Conservation (phyloP, 53 echinoderm and acorn worm genomes). For the Stichopus horrens region DNA sequence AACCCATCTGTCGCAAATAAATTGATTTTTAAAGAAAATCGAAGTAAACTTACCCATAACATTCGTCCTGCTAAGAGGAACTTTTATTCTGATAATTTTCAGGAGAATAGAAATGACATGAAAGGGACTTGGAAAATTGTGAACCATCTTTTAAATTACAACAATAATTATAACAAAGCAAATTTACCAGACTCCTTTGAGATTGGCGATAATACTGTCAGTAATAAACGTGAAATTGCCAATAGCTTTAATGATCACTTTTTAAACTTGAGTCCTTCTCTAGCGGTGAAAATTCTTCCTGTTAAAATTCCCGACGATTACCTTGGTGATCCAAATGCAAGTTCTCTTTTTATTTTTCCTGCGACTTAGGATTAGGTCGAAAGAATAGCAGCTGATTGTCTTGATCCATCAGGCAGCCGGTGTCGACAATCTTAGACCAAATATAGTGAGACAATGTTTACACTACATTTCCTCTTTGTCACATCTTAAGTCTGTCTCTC, state of each 20-base stretch:
- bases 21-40: too few relatives aligned
- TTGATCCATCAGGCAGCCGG: neutral
- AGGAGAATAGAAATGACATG: neutral
- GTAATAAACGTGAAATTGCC: neutral
- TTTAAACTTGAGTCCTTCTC: neutral
- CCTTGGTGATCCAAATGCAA: neutral
- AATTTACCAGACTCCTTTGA: neutral
- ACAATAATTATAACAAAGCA: neutral
- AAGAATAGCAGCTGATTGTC: neutral
- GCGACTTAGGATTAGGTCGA: neutral
- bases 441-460: neutral
- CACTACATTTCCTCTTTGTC: neutral
- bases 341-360: neutral
- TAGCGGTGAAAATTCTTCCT: neutral
- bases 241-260: neutral
- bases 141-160: neutral
- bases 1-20: too few relatives aligned
- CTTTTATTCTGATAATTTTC: neutral
- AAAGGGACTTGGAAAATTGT: neutral
- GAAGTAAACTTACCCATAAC: too few relatives aligned
- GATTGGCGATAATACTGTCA: neutral
- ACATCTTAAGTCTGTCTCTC: neutral
- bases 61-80: too few relatives aligned
- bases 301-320: neutral
- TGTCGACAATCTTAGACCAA: neutral